Conservation (phyloP, 1,140 invertebrate species). For the Bombyx mori region ASM3026992v2 NC_085121.1:8515501-8516000, state of each 20-base stretch:
- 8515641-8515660: slow-evolving; percentile 62
- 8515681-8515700: slow-evolving; percentile 58
- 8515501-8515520: slow-evolving; percentile 46
- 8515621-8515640: slow-evolving; percentile 20
- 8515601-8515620: background rate
- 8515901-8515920: too few relatives aligned
- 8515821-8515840: background rate
- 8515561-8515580: slow-evolving; percentile 45
- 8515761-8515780: slow-evolving; percentile 14
- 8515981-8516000: slow-evolving; percentile 19
- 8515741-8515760: slow-evolving; percentile 57
- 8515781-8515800: slow-evolving; percentile 12
- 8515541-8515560: slow-evolving; percentile 68
- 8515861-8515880: too few relatives aligned
- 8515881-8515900: too few relatives aligned
- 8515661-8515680: slow-evolving; percentile 44
- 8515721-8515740: slow-evolving; percentile 43
- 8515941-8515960: too few relatives aligned
- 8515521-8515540: slow-evolving; percentile 64
- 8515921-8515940: too few relatives aligned
- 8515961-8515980: too few relatives aligned
- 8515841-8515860: too few relatives aligned
- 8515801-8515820: slow-evolving; percentile 11
- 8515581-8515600: slow-evolving; percentile 37
- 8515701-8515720: slow-evolving; percentile 41